These are phyloP conservation scores for Melanophora roralis DNA, from an alignment of 2,888 invertebrate species.

Conservation along the genomic window DNA sequence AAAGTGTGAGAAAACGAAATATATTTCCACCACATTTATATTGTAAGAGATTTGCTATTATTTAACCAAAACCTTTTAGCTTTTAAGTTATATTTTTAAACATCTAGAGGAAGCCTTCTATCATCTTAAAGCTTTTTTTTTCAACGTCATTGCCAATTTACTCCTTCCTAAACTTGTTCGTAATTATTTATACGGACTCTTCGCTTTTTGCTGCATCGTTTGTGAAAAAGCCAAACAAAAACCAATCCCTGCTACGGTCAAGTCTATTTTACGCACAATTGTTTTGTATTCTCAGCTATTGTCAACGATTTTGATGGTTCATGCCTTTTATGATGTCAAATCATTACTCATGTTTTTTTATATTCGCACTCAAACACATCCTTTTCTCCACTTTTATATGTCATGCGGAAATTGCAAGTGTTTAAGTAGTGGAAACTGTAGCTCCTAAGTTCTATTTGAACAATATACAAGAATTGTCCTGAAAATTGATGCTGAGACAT, in stretches of 20 bases:
- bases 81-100: neutral
- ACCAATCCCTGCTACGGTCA: constrained; percentile 11
- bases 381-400: neutral
- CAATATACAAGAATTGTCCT: constrained; percentile 4
- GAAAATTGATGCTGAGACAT: constrained; percentile 55
- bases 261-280: constrained; percentile 48
- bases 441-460: neutral
- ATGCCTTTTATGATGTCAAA: constrained; percentile 46
- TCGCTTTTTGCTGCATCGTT: neutral
- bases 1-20: neutral
- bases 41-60: constrained; percentile 14
- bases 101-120: too few relatives aligned
- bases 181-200: constrained; percentile 14
- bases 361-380: neutral
- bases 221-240: constrained; percentile 5
- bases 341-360: constrained; percentile 53
- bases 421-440: constrained; percentile 22
- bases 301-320: constrained; percentile 48
- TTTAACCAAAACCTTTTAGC: constrained; percentile 3
- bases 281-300: constrained; percentile 18
- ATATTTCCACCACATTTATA: neutral
- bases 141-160: neutral
- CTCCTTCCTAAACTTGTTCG: neutral
- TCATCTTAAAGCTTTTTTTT: neutral
- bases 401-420: constrained; percentile 42